A percentile compares a stretch with the other conserved stretches of the same genome.
Evolutionary conservation across 2,888 invertebrate genomes (phyloP).

Genomic region (Callimorpha dominula): DNA sequence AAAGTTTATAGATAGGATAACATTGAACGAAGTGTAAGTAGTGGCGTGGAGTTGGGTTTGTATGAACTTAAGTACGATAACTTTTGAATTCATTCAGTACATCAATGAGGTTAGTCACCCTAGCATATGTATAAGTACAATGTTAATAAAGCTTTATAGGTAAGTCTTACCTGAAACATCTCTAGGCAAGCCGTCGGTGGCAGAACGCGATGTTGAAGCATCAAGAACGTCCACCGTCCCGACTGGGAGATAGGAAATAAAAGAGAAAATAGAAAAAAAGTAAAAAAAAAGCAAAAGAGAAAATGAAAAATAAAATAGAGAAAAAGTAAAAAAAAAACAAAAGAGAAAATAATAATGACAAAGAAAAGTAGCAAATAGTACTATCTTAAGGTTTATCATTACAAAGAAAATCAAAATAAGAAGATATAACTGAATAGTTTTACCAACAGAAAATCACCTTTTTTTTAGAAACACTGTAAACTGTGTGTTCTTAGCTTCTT

Average conservation of each 20-base stretch:
- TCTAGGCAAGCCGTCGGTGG: constrained; percentile 2
- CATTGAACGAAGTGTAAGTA: neutral
- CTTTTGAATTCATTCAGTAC: neutral
- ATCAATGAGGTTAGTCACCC: neutral
- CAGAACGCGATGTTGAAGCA: constrained; percentile 14
- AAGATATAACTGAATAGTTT: no score
- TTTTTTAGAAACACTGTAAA: no score
- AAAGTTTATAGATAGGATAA: neutral
- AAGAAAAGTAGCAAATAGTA: no score
- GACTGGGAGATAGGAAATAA: constrained; percentile 6
- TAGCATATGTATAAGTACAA: neutral
- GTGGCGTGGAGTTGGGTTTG: neutral
- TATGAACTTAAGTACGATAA: neutral
- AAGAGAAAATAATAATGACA: neutral
- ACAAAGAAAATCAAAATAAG: neutral
- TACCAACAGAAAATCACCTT: no score
- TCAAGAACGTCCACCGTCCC: neutral
- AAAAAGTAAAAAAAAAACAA: neutral
- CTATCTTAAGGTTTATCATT: neutral
- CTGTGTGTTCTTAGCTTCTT: no score
- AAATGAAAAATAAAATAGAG: neutral
- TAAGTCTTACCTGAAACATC: constrained; percentile 4
- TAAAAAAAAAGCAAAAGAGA: neutral
- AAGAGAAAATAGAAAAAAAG: constrained; percentile 4
- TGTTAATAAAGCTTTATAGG: neutral